Evolutionary conservation across 2,888 invertebrate species (phyloP).

Genomic region (Venusia cambrica): DNA sequence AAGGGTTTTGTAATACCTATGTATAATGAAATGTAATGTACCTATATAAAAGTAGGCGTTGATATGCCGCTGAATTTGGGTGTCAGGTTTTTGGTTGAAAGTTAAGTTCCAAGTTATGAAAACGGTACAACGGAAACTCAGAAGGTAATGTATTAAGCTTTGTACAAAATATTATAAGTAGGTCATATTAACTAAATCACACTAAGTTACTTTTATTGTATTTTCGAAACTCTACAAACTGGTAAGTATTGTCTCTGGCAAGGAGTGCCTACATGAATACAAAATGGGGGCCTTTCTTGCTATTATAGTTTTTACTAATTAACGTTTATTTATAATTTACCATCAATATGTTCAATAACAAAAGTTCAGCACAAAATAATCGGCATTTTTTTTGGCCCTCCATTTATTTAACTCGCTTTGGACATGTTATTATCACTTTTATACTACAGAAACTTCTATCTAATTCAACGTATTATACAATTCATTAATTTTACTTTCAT

Average conservation of each 20-base stretch:
- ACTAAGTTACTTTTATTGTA: slow-evolving; percentile 28
- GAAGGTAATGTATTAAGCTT: slow-evolving; percentile 12
- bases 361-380: slow-evolving; percentile 16
- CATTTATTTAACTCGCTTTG: slow-evolving; percentile 10
- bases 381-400: slow-evolving; percentile 18
- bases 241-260: slow-evolving; percentile 70
- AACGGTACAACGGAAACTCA: not conserved
- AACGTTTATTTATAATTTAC: slow-evolving; percentile 3
- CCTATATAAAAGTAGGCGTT: no score
- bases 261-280: slow-evolving; percentile 37
- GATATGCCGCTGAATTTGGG: no score
- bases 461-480: slow-evolving; percentile 23
- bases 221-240: slow-evolving; percentile 25
- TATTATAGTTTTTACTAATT: slow-evolving; percentile 7
- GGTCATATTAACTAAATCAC: slow-evolving; percentile 33
- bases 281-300: slow-evolving; percentile 14
- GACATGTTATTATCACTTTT: slow-evolving; percentile 16
- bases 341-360: slow-evolving; percentile 5
- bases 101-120: no score
- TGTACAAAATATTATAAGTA: slow-evolving; percentile 12
- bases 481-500: slow-evolving; percentile 19
- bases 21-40: no score
- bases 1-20: no score
- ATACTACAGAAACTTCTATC: slow-evolving; percentile 18
- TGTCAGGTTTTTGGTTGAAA: no score